These are phyloP conservation scores for Mus spicilegus DNA, from an alignment of 2,113 vertebrate species.

Conservation along the genomic window DNA sequence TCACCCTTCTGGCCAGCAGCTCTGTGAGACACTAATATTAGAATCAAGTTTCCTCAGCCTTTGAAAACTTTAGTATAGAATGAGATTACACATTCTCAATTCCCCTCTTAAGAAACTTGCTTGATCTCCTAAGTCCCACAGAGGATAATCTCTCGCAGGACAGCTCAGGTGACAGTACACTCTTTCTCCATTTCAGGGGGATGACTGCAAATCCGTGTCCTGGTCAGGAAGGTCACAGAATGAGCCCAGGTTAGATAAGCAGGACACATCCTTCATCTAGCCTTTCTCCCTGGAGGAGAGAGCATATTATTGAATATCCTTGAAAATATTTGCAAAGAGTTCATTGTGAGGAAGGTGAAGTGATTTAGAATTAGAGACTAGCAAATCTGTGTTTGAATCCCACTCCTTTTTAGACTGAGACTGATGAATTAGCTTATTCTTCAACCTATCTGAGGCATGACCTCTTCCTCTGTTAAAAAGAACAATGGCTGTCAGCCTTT, in stretches of 20 bases:
- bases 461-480: neutral
- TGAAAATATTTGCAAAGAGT: neutral
- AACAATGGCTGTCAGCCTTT: neutral
- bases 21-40: conserved; percentile 19
- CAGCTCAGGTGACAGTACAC: conserved; percentile 10
- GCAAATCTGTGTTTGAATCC: neutral
- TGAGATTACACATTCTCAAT: neutral
- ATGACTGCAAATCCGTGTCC: neutral
- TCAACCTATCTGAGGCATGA: neutral
- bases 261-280: neutral
- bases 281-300: neutral
- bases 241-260: neutral
- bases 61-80: neutral
- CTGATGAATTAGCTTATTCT: rapidly evolving
- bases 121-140: neutral
- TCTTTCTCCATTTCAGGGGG: neutral
- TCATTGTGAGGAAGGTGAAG: neutral
- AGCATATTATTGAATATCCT: neutral
- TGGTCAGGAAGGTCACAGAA: neutral
- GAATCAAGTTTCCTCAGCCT: conserved; percentile 19
- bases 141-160: neutral
- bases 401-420: neutral
- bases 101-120: conserved; percentile 18
- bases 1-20: neutral
- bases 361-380: neutral